Evolutionary conservation across 2,113 vertebrate species (phyloP).

Genomic region (Megaceryle torquata): DNA sequence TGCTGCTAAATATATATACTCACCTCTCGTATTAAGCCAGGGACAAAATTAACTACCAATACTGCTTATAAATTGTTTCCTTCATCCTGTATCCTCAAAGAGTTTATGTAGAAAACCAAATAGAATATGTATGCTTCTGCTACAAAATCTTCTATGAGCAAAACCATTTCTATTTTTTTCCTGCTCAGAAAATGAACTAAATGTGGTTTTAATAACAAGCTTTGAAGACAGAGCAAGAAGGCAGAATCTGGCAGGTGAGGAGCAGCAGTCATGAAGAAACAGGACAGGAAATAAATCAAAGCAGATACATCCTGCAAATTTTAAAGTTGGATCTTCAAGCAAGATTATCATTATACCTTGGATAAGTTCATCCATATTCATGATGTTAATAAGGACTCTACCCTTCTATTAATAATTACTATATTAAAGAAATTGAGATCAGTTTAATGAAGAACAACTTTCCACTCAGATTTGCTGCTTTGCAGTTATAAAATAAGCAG

Average conservation of each 20-base stretch:
- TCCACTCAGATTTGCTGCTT: neutral
- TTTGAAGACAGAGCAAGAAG: neutral
- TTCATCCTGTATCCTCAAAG: neutral
- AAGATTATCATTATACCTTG: neutral
- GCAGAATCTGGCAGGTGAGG: neutral
- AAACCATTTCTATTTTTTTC: neutral
- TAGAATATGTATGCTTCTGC: neutral
- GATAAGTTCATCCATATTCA: neutral
- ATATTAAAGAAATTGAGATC: neutral
- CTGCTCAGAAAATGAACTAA: neutral
- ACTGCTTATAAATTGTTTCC: neutral
- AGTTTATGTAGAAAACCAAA: neutral
- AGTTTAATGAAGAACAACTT: neutral
- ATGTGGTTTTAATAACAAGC: neutral
- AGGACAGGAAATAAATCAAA: neutral
- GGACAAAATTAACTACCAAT: neutral
- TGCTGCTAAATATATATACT: neutral
- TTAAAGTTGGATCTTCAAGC: neutral
- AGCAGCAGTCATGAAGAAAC: neutral
- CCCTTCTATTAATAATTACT: neutral
- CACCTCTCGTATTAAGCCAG: neutral
- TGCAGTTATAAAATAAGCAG: neutral
- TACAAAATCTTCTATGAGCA: neutral
- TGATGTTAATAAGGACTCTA: neutral
- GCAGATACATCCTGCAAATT: neutral